phyloP scores from a whole-genome alignment of 1,140 invertebrate genomes.

The Drosophila virilis region DNA sequence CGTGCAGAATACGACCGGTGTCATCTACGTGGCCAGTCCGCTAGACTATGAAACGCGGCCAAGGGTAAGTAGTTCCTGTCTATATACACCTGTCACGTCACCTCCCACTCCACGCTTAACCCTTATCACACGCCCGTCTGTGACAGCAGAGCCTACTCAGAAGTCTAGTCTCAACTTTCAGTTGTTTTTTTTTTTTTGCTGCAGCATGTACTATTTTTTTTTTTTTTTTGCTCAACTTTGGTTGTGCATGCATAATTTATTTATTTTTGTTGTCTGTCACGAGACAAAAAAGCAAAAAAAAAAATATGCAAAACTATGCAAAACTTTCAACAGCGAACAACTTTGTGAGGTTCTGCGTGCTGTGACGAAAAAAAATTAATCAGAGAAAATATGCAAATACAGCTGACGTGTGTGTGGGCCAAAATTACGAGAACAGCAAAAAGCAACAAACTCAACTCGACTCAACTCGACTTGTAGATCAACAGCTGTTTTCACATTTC shows the following conservation, averaged over 20 bases:
- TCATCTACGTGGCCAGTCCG: slow-evolving; percentile 90
- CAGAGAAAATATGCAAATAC: slow-evolving; percentile 48
- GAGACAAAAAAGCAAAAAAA: slow-evolving; percentile 27
- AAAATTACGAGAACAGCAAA: slow-evolving; percentile 4
- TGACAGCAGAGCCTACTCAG: slow-evolving; percentile 37
- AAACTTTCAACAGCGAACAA: slow-evolving; percentile 62
- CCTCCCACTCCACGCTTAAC: neutral
- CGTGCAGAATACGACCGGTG: slow-evolving; percentile 90
- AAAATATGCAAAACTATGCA: slow-evolving; percentile 77
- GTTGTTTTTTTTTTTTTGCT: slow-evolving; percentile 18
- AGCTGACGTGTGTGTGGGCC: neutral
- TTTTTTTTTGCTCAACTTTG: slow-evolving; percentile 48
- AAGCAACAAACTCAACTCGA: slow-evolving; percentile 7
- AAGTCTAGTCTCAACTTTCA: slow-evolving; percentile 28
- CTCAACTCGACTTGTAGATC: slow-evolving; percentile 43
- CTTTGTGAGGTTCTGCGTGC: slow-evolving; percentile 26
- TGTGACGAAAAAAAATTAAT: slow-evolving; percentile 63
- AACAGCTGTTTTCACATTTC: slow-evolving; percentile 75
- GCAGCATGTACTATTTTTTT: slow-evolving; percentile 46
- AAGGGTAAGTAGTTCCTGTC: slow-evolving; percentile 86
- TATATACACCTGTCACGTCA: neutral
- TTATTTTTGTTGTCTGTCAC: slow-evolving; percentile 61
- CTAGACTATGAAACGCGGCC: slow-evolving; percentile 91
- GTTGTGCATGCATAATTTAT: slow-evolving; percentile 80
- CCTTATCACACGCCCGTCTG: slow-evolving; percentile 1